A percentile compares a stretch with the other conserved stretches of the same genome.
phyloP scores from a whole-genome alignment of 1,140 invertebrate genomes.

The Camponotus pennsylvanicus region DNA sequence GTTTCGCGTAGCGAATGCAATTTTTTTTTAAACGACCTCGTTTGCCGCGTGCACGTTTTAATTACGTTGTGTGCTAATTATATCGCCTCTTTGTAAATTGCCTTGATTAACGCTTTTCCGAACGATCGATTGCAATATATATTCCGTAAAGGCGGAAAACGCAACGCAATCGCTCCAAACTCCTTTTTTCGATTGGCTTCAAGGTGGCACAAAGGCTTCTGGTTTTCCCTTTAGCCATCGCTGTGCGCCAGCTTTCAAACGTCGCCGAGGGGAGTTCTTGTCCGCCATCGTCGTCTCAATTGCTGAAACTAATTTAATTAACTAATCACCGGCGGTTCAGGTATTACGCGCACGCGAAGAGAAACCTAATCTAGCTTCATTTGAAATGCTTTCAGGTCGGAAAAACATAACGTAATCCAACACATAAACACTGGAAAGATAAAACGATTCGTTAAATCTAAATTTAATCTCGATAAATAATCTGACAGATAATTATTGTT shows the following conservation, averaged over 20 bases:
- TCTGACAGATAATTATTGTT: background rate
- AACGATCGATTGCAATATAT: constrained; percentile 12
- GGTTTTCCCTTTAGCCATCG: constrained; percentile 49
- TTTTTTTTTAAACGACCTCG: constrained; percentile 1
- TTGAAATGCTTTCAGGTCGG: constrained; percentile 18
- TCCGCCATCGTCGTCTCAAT: constrained; percentile 18
- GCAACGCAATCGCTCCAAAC: constrained; percentile 2
- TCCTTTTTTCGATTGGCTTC: constrained; percentile 64
- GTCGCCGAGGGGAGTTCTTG: constrained; percentile 48
- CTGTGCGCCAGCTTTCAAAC: constrained; percentile 23
- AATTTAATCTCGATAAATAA: background rate
- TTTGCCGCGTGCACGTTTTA: constrained; percentile 29
- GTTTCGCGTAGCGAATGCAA: background rate
- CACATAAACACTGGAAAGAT: background rate
- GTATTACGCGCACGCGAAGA: constrained; percentile 27
- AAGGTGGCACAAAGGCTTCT: constrained; percentile 52
- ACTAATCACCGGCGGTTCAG: constrained; percentile 64
- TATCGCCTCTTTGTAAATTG: constrained; percentile 33
- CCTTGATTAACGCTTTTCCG: constrained; percentile 47
- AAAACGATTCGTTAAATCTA: background rate
- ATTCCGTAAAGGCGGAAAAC: constrained; percentile 18
- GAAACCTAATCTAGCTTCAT: constrained; percentile 26
- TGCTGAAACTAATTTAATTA: constrained; percentile 66
- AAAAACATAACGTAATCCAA: constrained; percentile 22
- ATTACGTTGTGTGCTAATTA: constrained; percentile 38